phyloP scores from a whole-genome alignment of 2,797 vertebrate genomes.

The Argentina silus region DNA sequence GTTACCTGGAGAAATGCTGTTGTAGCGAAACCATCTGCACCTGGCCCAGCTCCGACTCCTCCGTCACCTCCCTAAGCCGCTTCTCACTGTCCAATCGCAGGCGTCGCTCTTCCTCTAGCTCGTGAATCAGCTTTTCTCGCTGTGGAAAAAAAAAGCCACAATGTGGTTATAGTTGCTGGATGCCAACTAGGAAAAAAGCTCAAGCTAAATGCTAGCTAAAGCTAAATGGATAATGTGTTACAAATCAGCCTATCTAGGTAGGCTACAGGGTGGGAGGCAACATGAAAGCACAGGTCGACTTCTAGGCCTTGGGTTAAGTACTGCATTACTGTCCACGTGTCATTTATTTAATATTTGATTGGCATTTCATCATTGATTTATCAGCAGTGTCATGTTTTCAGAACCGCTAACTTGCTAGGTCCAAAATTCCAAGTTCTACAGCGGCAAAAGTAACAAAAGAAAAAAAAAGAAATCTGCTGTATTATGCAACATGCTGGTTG shows the following conservation, averaged over 20 bases:
- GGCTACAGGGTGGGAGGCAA: neutral
- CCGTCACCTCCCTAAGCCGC: constrained; percentile 84
- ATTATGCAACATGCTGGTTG: no score
- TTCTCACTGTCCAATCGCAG: constrained; percentile 89
- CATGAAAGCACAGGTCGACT: neutral
- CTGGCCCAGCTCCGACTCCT: constrained; percentile 84
- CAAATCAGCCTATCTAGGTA: neutral
- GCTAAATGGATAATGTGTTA: neutral
- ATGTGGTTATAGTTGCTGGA: neutral
- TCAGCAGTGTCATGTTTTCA: no score
- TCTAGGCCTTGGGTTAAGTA: neutral
- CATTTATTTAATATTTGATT: neutral
- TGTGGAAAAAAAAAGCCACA: constrained; percentile 54
- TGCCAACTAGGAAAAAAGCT: neutral
- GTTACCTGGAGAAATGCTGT: constrained; percentile 89
- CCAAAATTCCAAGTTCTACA: no score
- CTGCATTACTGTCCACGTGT: neutral
- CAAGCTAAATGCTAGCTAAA: neutral
- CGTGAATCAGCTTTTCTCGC: constrained; percentile 93
- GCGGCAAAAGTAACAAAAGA: no score
- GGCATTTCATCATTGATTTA: no score
- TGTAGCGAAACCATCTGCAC: constrained; percentile 89
- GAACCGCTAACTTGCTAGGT: no score
- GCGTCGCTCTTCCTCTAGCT: constrained; percentile 91
- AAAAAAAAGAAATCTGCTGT: no score